A percentile compares a stretch with the other conserved stretches of the same genome.
phyloP scores from a whole-genome alignment of 2,888 invertebrate genomes.

The Cheilosia vulpina region DNA sequence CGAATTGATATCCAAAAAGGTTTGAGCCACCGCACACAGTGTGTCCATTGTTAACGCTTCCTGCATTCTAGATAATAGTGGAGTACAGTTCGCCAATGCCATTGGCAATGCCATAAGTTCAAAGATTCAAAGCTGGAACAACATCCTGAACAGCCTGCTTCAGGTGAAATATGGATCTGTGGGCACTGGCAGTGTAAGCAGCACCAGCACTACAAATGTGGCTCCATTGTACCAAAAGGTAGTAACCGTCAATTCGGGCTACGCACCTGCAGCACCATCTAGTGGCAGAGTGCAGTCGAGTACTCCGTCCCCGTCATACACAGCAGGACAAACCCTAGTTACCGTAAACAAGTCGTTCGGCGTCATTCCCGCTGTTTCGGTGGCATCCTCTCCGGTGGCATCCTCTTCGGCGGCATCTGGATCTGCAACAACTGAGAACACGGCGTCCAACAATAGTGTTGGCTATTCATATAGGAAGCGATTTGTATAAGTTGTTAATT shows the following conservation, averaged over 20 bases:
- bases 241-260: conserved; percentile 37
- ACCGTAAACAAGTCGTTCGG: conserved; percentile 23
- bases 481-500: conserved; percentile 6
- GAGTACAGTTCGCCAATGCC: conserved; percentile 14
- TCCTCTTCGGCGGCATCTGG: neutral
- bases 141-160: conserved; percentile 49
- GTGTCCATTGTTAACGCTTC: conserved; percentile 1
- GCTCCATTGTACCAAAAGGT: conserved; percentile 40
- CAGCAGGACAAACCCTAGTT: neutral
- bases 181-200: neutral
- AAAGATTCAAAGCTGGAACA: conserved; percentile 49
- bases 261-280: conserved; percentile 1
- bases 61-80: conserved; percentile 33
- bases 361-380: conserved; percentile 16
- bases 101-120: conserved; percentile 43
- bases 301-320: neutral
- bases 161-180: conserved; percentile 29
- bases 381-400: neutral
- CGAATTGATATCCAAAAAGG: conserved; percentile 63
- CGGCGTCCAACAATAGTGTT: conserved; percentile 4
- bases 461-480: conserved; percentile 50
- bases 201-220: neutral
- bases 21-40: conserved; percentile 4
- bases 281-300: neutral
- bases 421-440: neutral